Evolutionary conservation across 2,797 vertebrate genomes (phyloP).

Genomic region (Alca torda): DNA sequence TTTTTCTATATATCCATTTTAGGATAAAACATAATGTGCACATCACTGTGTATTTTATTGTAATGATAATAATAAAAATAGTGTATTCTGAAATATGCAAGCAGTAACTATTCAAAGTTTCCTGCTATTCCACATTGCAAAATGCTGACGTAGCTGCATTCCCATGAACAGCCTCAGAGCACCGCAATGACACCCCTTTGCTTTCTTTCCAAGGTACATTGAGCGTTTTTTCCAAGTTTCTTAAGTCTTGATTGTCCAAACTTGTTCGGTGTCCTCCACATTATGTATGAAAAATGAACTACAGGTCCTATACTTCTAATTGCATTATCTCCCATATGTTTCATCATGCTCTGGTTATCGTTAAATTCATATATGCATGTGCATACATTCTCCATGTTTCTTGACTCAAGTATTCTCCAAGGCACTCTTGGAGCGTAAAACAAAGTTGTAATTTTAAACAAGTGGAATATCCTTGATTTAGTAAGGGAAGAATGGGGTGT

Average conservation of each 20-base stretch:
- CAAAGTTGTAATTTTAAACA: background rate
- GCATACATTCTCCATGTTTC: background rate
- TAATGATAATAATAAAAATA: background rate
- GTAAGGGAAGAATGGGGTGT: background rate
- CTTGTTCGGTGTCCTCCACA: background rate
- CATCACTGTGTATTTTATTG: background rate
- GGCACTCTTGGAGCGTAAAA: background rate
- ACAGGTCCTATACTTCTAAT: background rate
- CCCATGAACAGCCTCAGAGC: background rate
- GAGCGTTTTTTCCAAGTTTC: background rate
- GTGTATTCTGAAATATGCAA: background rate
- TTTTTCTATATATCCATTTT: background rate
- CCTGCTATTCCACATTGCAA: background rate
- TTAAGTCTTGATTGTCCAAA: background rate
- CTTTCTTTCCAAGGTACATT: background rate
- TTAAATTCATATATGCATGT: background rate
- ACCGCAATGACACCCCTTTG: background rate
- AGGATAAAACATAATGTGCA: too few species aligned
- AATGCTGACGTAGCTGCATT: background rate
- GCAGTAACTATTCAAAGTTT: background rate
- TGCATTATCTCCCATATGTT: background rate
- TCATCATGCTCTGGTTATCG: background rate
- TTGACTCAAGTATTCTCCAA: background rate
- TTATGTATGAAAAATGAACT: background rate
- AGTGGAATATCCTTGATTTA: constrained; percentile 9